Percentiles rank a stretch among this genome's conserved stretches.
phyloP scores from a whole-genome alignment of 2,888 invertebrate genomes.

The Antheraea assamensis region DNA sequence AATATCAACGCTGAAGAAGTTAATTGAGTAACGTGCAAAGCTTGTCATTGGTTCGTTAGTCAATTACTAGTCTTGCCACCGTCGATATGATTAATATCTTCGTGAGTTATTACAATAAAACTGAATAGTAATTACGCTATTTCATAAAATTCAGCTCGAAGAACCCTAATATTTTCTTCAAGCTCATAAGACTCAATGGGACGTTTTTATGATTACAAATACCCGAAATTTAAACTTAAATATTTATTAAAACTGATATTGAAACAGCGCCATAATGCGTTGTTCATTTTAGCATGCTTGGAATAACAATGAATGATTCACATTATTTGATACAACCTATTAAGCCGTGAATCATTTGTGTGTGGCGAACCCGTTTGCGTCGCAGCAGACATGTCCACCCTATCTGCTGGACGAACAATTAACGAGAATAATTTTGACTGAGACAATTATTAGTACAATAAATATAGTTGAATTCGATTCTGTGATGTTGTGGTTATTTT shows the following conservation, averaged over 20 bases:
- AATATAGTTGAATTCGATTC: not conserved
- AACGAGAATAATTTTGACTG: not conserved
- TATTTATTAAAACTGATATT: not conserved
- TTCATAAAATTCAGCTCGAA: not conserved
- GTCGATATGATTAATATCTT: not conserved
- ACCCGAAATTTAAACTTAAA: not conserved
- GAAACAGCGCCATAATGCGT: constrained; percentile 32
- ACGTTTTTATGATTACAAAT: not conserved
- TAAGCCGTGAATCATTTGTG: constrained; percentile 54
- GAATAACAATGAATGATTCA: constrained; percentile 66
- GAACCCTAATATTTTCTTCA: not conserved
- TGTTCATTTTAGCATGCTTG: constrained; percentile 55
- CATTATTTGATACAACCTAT: constrained; percentile 46
- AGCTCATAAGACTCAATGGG: not conserved
- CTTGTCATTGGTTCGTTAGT: too few relatives aligned
- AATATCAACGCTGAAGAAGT: not conserved
- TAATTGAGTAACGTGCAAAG: too few relatives aligned
- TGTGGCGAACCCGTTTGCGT: constrained; percentile 21
- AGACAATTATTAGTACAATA: not conserved
- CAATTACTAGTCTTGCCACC: too few relatives aligned
- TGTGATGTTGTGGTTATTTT: not conserved
- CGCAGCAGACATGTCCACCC: not conserved
- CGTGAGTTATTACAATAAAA: too few relatives aligned
- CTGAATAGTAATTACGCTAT: not conserved
- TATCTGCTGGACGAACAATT: not conserved